Percentiles rank a stretch among this genome's conserved stretches.
These are phyloP conservation scores for Melinaea menophilus DNA, from an alignment of 2,888 invertebrate species.

Conservation along the genomic window DNA sequence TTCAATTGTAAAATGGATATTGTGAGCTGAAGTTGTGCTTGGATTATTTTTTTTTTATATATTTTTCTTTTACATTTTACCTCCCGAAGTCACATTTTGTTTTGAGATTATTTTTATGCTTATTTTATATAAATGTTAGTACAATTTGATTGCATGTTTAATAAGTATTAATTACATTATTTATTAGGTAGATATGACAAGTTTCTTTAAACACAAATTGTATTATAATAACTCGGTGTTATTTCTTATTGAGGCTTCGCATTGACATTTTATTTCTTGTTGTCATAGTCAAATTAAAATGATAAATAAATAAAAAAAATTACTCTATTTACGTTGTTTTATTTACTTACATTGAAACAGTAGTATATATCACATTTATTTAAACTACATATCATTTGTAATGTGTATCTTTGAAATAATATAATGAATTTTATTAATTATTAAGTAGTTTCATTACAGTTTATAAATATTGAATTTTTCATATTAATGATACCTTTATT, in stretches of 20 bases:
- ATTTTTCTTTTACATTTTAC: slow-evolving; percentile 6
- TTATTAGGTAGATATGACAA: no score
- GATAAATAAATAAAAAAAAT: slow-evolving; percentile 43
- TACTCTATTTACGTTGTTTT: slow-evolving; percentile 37
- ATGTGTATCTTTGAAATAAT: not conserved
- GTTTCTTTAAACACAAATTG: no score
- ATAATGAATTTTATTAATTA: not conserved
- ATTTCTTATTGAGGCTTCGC: not conserved
- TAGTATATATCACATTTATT: slow-evolving; percentile 6
- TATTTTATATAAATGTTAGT: not conserved
- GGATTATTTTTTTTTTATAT: not conserved
- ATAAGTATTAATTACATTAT: not conserved
- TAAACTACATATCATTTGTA: not conserved
- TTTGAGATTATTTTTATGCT: not conserved
- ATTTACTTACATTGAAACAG: slow-evolving; percentile 11
- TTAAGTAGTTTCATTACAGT: no score
- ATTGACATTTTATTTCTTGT: slow-evolving; percentile 56
- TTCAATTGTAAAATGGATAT: no score
- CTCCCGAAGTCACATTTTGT: slow-evolving; percentile 2
- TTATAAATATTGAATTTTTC: no score
- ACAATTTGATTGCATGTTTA: slow-evolving; percentile 1
- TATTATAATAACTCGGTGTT: not conserved
- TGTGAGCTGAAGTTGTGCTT: no score
- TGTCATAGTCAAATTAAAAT: slow-evolving; percentile 54
- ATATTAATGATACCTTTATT: no score